These are phyloP conservation scores for Triops longicaudatus DNA, from an alignment of 1,140 invertebrate species.

Conservation along the genomic window DNA sequence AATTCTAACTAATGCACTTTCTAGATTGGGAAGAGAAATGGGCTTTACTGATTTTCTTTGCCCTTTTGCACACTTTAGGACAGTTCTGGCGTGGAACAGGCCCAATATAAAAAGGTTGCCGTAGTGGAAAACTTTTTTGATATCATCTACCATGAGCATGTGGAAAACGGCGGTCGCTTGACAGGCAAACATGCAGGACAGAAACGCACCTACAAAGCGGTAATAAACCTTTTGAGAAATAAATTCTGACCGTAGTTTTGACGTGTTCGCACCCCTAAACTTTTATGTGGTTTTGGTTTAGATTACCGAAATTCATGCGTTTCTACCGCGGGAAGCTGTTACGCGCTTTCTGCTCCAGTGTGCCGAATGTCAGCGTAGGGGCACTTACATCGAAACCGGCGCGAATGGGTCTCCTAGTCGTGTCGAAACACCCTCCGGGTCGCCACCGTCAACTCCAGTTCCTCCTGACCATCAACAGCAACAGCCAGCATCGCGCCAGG, in stretches of 20 bases:
- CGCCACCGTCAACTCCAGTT: constrained; percentile 28
- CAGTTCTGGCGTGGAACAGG: constrained; percentile 29
- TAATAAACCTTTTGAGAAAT: constrained; percentile 42
- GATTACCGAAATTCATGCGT: constrained; percentile 93
- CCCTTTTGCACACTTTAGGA: background rate
- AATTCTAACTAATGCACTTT: background rate
- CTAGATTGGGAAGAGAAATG: background rate
- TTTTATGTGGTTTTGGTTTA: constrained; percentile 37
- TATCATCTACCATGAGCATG: constrained; percentile 90
- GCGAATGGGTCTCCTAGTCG: constrained; percentile 20
- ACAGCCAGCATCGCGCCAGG: constrained; percentile 16
- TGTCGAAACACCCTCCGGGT: constrained; percentile 20
- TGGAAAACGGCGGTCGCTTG: constrained; percentile 71
- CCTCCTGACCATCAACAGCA: constrained; percentile 28
- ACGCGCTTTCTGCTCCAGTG: constrained; percentile 88
- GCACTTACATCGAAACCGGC: constrained; percentile 49
- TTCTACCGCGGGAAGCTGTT: constrained; percentile 87
- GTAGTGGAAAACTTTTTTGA: constrained; percentile 95
- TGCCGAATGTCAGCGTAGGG: constrained; percentile 82
- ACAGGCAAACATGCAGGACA: constrained; percentile 86
- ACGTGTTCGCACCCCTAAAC: constrained; percentile 39
- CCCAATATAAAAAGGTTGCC: constrained; percentile 75
- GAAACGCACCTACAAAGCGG: constrained; percentile 89
- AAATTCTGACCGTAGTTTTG: constrained; percentile 23
- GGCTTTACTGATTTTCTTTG: background rate